These are phyloP conservation scores for Panurus biarmicus DNA, from an alignment of 2,113 vertebrate species.

Conservation along the genomic window DNA sequence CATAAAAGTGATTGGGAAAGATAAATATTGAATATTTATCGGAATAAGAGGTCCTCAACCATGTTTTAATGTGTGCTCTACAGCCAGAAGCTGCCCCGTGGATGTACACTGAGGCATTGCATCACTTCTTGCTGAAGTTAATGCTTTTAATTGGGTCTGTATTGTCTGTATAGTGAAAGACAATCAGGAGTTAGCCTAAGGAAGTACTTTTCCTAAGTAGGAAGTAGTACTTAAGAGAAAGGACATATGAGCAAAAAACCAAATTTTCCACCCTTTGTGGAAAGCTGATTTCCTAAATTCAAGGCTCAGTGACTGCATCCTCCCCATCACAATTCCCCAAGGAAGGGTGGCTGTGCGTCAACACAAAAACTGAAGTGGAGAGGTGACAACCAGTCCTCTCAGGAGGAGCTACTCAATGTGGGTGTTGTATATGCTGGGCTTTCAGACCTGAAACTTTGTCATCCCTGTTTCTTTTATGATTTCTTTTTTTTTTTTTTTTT, in stretches of 20 bases:
- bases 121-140: not conserved
- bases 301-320: not conserved
- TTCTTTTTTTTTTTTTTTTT: rapidly evolving
- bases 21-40: not conserved
- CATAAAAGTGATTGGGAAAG: not conserved
- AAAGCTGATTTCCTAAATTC: not conserved
- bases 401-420: not conserved
- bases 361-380: not conserved
- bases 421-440: not conserved
- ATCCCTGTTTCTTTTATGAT: not conserved
- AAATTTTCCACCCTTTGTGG: not conserved
- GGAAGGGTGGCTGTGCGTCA: not conserved
- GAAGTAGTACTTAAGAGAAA: not conserved
- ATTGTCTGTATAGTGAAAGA: not conserved
- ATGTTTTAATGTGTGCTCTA: not conserved
- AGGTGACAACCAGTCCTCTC: not conserved
- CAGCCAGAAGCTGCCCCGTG: not conserved
- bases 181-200: not conserved
- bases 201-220: not conserved
- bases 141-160: not conserved
- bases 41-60: not conserved
- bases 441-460: not conserved
- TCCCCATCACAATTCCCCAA: rapidly evolving
- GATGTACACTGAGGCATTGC: not conserved
- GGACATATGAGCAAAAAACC: not conserved